Base-by-base conservation (phyloP, 2,888 invertebrate genomes). In the Polydrusus tereticollis region DNA sequence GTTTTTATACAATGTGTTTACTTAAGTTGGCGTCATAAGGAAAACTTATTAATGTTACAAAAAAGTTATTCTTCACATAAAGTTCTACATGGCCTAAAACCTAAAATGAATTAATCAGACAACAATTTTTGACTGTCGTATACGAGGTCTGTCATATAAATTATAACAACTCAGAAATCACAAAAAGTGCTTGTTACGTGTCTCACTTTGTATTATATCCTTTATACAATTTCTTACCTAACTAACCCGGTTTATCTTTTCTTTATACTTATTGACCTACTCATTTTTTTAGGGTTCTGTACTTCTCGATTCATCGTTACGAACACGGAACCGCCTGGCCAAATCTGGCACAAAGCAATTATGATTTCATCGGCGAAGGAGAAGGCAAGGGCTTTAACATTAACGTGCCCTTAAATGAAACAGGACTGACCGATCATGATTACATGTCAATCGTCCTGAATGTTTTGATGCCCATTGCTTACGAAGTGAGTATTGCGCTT, bases 221-320 rank as follows among this genome's bases (percentile, higher is more conserved):
- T n/a, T 38, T 38, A 38, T 38, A 38, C 38, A n/a, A n/a, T 1
- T 38, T n/a, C n/a, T n/a, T 38, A 4, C 4, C 69, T 33, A 62
- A 38, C 33, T 67, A 0, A 18, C 59, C n/a, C 21, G 23, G 33
- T 47, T 59, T 43, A n/a, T 1, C n/a, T 38, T 4, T n/a, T n/a
- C 38, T 57, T 36, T 38, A 45, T 36, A 36, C 14, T 10, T 57
- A 12, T 57, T 36, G 20, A 8, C 12, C n/a, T n/a, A 50, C 16
- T n/a, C n/a, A n/a, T n/a, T 71, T 69, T 80, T 77, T 84, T 85
- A 97, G 97, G 80, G 98, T 99, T 23, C 86, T 99, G 0, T 98
- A 97, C 85, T 96, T 99, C 86, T 99, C 98, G 0, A 94, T 98
- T 72, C 99, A 99, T 87, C 96, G 98, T 5, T 99, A 94, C 86